Evolutionary conservation across 2,888 invertebrate species (phyloP).

Genomic region (Ormia ochracea): DNA sequence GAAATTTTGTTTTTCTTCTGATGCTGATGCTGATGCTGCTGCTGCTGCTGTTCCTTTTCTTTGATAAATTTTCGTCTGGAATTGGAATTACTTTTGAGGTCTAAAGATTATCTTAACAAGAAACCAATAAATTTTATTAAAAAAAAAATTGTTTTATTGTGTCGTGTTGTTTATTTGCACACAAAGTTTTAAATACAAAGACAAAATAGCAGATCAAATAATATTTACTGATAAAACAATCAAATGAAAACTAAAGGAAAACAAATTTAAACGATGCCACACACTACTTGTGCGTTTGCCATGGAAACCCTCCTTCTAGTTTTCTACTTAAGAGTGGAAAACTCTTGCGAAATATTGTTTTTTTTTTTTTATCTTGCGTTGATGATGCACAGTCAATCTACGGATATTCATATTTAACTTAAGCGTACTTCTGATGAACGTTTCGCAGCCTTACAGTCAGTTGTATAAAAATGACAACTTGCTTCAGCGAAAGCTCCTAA

Average conservation of each 20-base stretch:
- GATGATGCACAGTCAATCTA: constrained; percentile 25
- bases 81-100: constrained; percentile 52
- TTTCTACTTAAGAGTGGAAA: background rate
- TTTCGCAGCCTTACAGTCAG: background rate
- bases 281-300: constrained; percentile 4
- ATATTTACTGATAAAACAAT: constrained; percentile 41
- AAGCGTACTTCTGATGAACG: background rate
- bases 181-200: constrained; percentile 40
- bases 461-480: background rate
- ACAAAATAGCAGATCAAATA: constrained; percentile 54
- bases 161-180: constrained; percentile 32
- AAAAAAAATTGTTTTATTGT: constrained; percentile 47
- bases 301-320: constrained; percentile 32
- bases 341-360: constrained; percentile 1
- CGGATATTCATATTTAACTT: background rate
- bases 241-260: constrained; percentile 29
- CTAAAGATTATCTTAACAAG: constrained; percentile 72
- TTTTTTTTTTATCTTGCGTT: background rate
- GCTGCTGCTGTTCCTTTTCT: background rate
- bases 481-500: too few species aligned
- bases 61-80: constrained; percentile 41
- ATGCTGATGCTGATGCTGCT: background rate
- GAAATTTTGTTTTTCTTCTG: background rate
- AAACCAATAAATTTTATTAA: constrained; percentile 73
- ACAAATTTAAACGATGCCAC: constrained; percentile 30